Evolutionary conservation across 2,888 invertebrate genomes (phyloP).

Genomic region (Notodromas monacha): DNA sequence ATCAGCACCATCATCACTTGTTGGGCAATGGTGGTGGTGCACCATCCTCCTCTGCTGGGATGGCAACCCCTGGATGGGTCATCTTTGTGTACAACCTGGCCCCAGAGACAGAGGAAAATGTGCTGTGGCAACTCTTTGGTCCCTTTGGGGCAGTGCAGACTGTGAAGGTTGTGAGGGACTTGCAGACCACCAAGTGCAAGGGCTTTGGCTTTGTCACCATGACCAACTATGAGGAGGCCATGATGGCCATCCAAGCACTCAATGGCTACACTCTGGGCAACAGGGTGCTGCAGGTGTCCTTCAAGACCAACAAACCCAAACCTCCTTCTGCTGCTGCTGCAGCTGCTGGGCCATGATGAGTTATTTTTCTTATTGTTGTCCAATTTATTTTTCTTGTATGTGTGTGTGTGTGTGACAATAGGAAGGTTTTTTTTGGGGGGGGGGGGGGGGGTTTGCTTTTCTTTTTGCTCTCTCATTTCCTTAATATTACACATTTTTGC

Average conservation of each 20-base stretch:
- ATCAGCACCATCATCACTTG: no score
- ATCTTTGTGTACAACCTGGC: constrained; percentile 74
- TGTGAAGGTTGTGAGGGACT: constrained; percentile 79
- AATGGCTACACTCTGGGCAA: constrained; percentile 85
- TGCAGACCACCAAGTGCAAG: constrained; percentile 84
- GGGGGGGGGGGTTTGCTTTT: no score
- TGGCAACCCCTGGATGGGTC: constrained; percentile 52
- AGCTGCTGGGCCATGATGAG: no score
- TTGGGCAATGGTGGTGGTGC: no score
- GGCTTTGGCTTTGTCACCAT: constrained; percentile 94
- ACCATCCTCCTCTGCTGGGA: no score
- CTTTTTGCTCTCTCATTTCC: no score
- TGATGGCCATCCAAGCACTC: constrained; percentile 75
- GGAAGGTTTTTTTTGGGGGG: no score
- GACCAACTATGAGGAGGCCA: constrained; percentile 90
- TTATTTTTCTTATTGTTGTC: no score
- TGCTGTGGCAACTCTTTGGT: constrained; percentile 75
- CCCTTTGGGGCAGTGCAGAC: constrained; percentile 89
- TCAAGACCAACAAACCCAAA: constrained; percentile 22
- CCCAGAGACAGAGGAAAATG: constrained; percentile 63
- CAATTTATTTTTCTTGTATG: no score
- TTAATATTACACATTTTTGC: no score
- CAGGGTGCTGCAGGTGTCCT: constrained; percentile 76
- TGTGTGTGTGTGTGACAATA: no score
- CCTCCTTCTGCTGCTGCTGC: no score